Conservation (phyloP, 2,888 invertebrate genomes). For the Drosophila rubida region DNA sequence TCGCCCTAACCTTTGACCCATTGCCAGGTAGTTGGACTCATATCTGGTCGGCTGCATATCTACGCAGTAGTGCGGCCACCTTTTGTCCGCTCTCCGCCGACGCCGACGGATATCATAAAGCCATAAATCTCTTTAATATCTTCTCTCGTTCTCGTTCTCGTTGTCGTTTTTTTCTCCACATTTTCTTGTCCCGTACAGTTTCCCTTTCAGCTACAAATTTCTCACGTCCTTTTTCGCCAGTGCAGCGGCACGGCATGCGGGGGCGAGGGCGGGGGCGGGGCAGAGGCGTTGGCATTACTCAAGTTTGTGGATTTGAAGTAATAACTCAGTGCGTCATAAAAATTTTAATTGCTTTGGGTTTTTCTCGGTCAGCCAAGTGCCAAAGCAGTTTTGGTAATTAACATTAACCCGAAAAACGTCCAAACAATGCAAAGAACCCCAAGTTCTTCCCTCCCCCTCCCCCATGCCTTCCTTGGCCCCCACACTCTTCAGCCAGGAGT, state of each 20-base stretch:
- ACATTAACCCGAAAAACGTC: conserved; percentile 76
- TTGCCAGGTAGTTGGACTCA: conserved; percentile 34
- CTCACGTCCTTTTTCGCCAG: conserved; percentile 67
- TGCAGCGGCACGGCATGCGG: neutral
- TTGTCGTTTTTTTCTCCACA: conserved; percentile 32
- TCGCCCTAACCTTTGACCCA: conserved; percentile 40
- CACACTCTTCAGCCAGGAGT: conserved; percentile 33
- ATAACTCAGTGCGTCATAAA: conserved; percentile 81
- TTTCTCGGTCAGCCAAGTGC: conserved; percentile 69
- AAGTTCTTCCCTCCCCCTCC: neutral
- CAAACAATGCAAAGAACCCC: conserved; percentile 74
- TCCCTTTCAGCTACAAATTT: conserved; percentile 61
- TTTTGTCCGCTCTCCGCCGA: conserved; percentile 14
- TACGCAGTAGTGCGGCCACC: conserved; percentile 24
- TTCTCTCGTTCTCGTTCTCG: conserved; percentile 36
- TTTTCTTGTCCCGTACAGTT: conserved; percentile 66
- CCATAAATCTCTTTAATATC: conserved; percentile 79
- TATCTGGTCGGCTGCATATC: conserved; percentile 55
- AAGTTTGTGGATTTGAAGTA: conserved; percentile 81
- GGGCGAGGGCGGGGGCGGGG: neutral
- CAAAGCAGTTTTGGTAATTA: conserved; percentile 80
- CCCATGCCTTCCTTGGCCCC: conserved; percentile 2
- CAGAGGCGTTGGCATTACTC: conserved; percentile 70
- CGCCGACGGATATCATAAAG: conserved; percentile 65
- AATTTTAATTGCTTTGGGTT: conserved; percentile 81